Conservation (phyloP, 2,113 vertebrate species). For the Antidorcas marsupialis region DNA sequence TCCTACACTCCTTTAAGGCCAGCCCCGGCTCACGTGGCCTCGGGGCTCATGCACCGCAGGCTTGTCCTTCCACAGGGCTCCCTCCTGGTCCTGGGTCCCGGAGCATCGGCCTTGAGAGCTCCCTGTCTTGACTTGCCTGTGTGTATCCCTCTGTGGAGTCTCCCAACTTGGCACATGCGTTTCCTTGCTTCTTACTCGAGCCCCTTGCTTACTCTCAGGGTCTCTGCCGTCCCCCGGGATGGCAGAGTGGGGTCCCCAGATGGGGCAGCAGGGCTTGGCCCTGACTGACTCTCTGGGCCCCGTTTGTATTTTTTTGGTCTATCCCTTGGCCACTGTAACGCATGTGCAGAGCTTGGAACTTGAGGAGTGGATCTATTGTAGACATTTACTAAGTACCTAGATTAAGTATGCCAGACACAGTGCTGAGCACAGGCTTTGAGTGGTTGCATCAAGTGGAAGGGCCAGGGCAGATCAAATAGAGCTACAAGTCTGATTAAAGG, state of each 20-base stretch:
- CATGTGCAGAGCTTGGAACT: neutral
- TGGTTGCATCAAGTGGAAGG: neutral
- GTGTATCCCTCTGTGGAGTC: neutral
- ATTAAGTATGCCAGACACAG: neutral
- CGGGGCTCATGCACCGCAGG: neutral
- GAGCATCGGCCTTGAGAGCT: neutral
- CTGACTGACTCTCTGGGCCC: neutral
- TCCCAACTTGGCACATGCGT: too few relatives aligned
- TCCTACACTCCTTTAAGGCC: neutral
- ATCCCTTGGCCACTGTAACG: neutral
- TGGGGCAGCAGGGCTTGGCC: neutral
- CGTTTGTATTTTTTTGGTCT: neutral
- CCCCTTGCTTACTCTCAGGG: neutral
- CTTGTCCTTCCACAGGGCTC: neutral
- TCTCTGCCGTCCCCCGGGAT: neutral
- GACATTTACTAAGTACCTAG: neutral
- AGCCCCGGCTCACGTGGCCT: neutral
- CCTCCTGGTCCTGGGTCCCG: neutral
- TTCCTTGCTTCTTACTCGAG: neutral
- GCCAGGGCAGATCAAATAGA: neutral
- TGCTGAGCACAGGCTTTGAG: neutral
- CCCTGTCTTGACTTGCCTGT: neutral
- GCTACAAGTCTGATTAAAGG: neutral
- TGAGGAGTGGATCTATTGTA: neutral
- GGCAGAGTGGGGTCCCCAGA: too few relatives aligned